Evolutionary conservation across 2,797 vertebrate genomes (phyloP), one percentile per base, ranked within the genome.

Genomic region (Lagocephalus sceleratus): DNA sequence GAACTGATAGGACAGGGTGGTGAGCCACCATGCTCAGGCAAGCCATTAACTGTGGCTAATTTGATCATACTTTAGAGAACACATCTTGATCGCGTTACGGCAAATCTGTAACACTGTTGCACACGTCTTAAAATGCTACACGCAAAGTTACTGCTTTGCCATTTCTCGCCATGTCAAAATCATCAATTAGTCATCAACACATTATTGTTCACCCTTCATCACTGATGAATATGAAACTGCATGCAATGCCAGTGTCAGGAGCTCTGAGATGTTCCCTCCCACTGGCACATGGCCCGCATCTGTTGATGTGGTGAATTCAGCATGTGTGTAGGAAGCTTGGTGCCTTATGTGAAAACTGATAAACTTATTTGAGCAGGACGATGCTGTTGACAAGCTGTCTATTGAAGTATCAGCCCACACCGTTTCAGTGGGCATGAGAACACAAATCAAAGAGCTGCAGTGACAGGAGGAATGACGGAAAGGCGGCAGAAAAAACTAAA

Each of bases 291-390:
- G 10, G 20, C 48, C 45, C 51, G 56, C 56, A 53, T 61, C 62
- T 76, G 32, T 35, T 35, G 29, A 32, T 32, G 29, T 32, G 29
- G 29, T 12, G 12, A 14, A 35, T 12, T 45, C 61, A 54, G 61
- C 63, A 47, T 73, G 77, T 54, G 81, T 65, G 83, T 78, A 57
- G 83, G 79, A 64, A 46, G 74, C 54, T 48, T 1, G 6, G 46
- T 45, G 63, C 57, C 51, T 60, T 60, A 49, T 75, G 83, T 63
- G 77, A 59, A 54, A 57, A 40, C 43, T 45, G 62, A 63, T 50
- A 66, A 64, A 68, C 69, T 57, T 75, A 78, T 79, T 77, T 73
- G 73, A 82, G 79, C 79, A 80, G 63, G 73, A 78, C 50, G 64
- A 40, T 54, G 63, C 49, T 73, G 78, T 79, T 87, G 82, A 79